Evolutionary conservation across 2,113 vertebrate genomes (phyloP).

Genomic region (Percina caprodes): DNA sequence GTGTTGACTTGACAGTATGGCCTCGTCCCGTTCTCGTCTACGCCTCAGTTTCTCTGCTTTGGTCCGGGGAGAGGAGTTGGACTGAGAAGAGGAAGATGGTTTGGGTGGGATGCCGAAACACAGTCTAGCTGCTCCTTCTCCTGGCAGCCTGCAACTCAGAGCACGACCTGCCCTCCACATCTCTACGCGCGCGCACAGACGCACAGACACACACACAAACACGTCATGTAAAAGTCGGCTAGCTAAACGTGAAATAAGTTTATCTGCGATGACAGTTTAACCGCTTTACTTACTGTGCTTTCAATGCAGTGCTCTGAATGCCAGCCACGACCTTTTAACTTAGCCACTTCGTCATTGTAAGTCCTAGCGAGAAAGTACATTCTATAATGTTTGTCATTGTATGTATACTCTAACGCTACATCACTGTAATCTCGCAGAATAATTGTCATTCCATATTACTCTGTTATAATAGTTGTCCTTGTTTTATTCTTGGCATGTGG

Average conservation of each 20-base stretch:
- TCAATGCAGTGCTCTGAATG: conserved; percentile 28
- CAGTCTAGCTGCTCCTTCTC: conserved; percentile 35
- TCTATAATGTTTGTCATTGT: not conserved
- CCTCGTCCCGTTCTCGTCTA: conserved; percentile 66
- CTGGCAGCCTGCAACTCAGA: conserved; percentile 41
- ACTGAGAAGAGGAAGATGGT: conserved; percentile 23
- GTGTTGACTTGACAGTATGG: conserved; percentile 67
- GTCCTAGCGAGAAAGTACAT: fast-evolving
- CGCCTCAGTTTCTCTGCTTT: conserved; percentile 79
- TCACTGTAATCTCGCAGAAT: fast-evolving
- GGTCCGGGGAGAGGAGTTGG: conserved; percentile 41
- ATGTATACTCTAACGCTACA: no score
- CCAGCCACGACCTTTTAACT: conserved; percentile 52
- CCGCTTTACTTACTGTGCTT: conserved; percentile 38
- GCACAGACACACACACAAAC: not conserved
- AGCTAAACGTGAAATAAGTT: not conserved
- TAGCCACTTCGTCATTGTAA: not conserved
- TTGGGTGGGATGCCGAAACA: conserved; percentile 48
- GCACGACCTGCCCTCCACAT: conserved; percentile 75
- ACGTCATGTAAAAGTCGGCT: not conserved
- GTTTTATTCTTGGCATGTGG: not conserved
- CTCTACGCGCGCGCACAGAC: not conserved
- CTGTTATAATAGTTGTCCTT: not conserved
- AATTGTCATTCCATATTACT: not conserved
- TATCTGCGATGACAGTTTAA: not conserved